These are phyloP conservation scores for Amphipoea oculea DNA, from an alignment of 2,888 invertebrate species.

Conservation along the genomic window DNA sequence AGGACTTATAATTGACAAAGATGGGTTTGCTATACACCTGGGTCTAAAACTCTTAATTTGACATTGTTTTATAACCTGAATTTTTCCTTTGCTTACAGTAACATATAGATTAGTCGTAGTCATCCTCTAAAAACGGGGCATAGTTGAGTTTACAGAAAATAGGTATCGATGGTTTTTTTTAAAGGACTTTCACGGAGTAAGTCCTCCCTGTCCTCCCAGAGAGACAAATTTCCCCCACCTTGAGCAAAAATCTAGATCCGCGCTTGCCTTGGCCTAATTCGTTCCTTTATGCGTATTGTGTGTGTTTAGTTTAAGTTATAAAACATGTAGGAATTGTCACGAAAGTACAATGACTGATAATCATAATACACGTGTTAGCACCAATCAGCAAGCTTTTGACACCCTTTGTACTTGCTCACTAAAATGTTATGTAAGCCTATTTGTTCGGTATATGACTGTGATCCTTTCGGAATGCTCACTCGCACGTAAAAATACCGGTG, in stretches of 20 bases:
- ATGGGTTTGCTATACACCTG: not conserved
- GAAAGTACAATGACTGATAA: conserved; percentile 13
- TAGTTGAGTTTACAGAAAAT: too few species aligned
- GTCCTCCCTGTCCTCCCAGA: too few species aligned
- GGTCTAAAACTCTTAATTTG: not conserved
- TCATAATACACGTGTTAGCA: not conserved
- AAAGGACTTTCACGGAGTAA: too few species aligned
- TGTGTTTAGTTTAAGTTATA: not conserved
- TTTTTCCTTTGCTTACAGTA: too few species aligned
- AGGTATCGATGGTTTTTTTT: too few species aligned
- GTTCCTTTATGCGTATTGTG: not conserved
- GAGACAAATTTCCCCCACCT: not conserved
- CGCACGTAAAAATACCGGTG: conserved; percentile 44
- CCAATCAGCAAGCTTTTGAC: conserved; percentile 20
- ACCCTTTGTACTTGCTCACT: conserved; percentile 25
- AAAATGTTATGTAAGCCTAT: conserved; percentile 34
- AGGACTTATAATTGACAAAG: not conserved
- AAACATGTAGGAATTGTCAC: not conserved
- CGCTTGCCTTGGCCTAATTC: not conserved
- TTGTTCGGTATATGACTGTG: conserved; percentile 24
- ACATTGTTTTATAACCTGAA: too few species aligned
- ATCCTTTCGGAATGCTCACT: conserved; percentile 40
- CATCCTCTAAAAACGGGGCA: too few species aligned
- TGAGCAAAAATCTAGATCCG: not conserved
- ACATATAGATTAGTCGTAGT: too few species aligned